A percentile compares a stretch with the other conserved stretches of the same genome.
phyloP scores from a whole-genome alignment of 2,888 invertebrate genomes.

The Hydrotaea diabolus region DNA sequence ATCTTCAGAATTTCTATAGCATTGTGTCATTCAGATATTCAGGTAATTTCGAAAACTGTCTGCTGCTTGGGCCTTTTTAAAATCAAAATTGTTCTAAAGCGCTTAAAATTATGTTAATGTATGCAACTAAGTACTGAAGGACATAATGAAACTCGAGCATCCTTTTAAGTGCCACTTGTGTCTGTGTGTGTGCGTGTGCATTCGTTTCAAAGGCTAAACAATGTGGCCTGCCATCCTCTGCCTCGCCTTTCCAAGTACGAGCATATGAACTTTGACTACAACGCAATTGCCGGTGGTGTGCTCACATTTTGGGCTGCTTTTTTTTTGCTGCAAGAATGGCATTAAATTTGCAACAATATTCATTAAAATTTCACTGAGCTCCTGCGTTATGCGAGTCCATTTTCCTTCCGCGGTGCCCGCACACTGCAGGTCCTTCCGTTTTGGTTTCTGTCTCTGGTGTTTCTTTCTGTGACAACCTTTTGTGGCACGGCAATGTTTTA shows the following conservation, averaged over 20 bases:
- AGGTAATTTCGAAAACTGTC: no score
- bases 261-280: no score
- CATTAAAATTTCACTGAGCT: constrained; percentile 15
- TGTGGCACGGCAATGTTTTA: constrained; percentile 51
- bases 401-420: constrained; percentile 17
- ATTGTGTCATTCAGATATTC: no score
- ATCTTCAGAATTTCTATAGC: no score
- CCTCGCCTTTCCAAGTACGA: background rate
- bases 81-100: no score
- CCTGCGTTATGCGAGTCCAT: constrained; percentile 10
- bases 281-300: no score
- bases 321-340: background rate
- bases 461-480: background rate
- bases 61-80: no score
- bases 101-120: constrained; percentile 4
- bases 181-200: background rate
- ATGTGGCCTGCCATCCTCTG: background rate
- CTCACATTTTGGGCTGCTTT: constrained; percentile 14
- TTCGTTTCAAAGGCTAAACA: background rate
- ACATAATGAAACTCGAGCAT: constrained; percentile 16
- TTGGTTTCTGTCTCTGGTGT: no score
- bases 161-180: background rate
- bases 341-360: constrained; percentile 31
- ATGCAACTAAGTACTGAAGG: background rate
- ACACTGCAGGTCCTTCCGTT: background rate